These are phyloP conservation scores for Notocelia uddmanniana DNA, from an alignment of 2,888 invertebrate species.

Conservation along the genomic window DNA sequence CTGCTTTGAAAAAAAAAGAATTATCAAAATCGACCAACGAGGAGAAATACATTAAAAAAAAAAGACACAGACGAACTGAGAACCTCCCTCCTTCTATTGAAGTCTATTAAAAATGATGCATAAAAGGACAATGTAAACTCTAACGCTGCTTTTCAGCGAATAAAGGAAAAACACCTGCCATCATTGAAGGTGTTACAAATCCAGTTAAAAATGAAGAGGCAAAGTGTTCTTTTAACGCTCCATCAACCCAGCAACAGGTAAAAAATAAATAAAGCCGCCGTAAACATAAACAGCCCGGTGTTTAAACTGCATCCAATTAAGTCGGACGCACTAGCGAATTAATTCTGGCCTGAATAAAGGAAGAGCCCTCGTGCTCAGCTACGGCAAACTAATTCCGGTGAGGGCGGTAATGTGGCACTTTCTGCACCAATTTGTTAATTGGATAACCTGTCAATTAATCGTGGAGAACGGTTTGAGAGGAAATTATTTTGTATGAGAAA, in stretches of 20 bases:
- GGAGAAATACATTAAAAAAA: too few species aligned
- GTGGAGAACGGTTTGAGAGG: neutral
- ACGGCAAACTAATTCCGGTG: slow-evolving; percentile 26
- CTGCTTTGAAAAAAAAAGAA: too few species aligned
- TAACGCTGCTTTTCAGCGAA: neutral
- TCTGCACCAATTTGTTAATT: slow-evolving; percentile 24
- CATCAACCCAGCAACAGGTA: slow-evolving; percentile 26
- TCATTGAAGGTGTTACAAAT: neutral
- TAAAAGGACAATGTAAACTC: too few species aligned
- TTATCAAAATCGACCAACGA: too few species aligned
- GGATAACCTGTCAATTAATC: slow-evolving; percentile 8
- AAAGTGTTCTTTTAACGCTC: slow-evolving; percentile 9
- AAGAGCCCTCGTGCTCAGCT: slow-evolving; percentile 19
- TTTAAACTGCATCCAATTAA: slow-evolving; percentile 45
- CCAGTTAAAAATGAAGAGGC: neutral
- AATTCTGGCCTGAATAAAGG: slow-evolving; percentile 36
- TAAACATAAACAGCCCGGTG: slow-evolving; percentile 29
- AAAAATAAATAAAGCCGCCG: slow-evolving; percentile 33
- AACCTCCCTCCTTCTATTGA: too few species aligned
- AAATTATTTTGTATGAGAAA: neutral
- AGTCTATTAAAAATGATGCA: too few species aligned
- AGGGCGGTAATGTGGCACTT: slow-evolving; percentile 4
- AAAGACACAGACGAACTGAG: too few species aligned
- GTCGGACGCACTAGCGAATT: slow-evolving; percentile 35
- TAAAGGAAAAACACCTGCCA: neutral